Conservation (phyloP, 2,888 invertebrate species). For the Parochlus steinenii region DNA sequence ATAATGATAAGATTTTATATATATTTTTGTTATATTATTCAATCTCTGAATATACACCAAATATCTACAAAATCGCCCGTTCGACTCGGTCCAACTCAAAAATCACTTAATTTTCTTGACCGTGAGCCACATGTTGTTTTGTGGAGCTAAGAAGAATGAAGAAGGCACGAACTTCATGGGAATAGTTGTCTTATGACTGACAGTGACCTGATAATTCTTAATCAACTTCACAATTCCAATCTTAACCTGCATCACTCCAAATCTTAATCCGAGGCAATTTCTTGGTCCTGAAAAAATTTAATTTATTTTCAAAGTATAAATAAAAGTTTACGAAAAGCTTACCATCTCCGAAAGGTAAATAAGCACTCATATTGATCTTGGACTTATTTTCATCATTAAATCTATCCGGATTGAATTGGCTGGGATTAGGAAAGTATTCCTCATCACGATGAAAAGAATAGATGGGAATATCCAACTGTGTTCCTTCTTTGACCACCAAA, state of each 20-base stretch:
- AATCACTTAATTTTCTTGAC: too few relatives aligned
- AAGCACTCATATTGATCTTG: constrained; percentile 21
- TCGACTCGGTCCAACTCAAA: too few relatives aligned
- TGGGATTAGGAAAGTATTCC: constrained; percentile 27
- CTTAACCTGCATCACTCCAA: constrained; percentile 25
- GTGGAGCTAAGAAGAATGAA: constrained; percentile 18
- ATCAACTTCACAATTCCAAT: constrained; percentile 21
- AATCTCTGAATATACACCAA: too few relatives aligned
- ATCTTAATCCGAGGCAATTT: constrained; percentile 26
- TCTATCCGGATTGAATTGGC: constrained; percentile 25
- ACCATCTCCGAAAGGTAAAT: constrained; percentile 25
- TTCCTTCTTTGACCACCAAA: constrained; percentile 30
- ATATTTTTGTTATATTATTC: too few relatives aligned
- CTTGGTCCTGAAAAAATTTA: constrained; percentile 13
- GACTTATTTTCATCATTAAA: constrained; percentile 27
- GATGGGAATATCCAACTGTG: constrained; percentile 19
- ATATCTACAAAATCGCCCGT: too few relatives aligned
- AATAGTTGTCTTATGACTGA: constrained; percentile 18
- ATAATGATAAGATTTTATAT: too few relatives aligned
- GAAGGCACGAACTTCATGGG: constrained; percentile 19
- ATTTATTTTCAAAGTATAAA: background rate
- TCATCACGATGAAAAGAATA: constrained; percentile 26
- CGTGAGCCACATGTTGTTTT: constrained; percentile 18
- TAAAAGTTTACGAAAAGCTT: constrained; percentile 14
- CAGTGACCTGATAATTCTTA: constrained; percentile 20